Conservation (phyloP, 2,113 vertebrate species). For the Tichodroma muraria region DNA sequence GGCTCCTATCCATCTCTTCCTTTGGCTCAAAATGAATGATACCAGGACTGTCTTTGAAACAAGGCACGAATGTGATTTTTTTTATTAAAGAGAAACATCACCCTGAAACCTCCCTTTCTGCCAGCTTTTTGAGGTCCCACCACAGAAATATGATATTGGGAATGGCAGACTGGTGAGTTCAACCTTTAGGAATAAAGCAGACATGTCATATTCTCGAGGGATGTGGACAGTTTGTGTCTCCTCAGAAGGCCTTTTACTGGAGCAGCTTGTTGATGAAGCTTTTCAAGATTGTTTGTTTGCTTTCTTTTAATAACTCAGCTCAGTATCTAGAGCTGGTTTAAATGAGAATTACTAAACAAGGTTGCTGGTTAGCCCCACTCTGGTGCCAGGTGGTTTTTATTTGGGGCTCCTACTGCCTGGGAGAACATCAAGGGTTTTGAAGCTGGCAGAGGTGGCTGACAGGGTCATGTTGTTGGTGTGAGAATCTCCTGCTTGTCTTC, state of each 20-base stretch:
- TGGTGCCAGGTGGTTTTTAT: not conserved
- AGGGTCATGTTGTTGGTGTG: not conserved
- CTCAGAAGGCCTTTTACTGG: not conserved
- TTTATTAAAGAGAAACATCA: conserved; percentile 67
- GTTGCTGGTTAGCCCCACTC: not conserved
- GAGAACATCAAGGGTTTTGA: not conserved
- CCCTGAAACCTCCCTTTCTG: conserved; percentile 70
- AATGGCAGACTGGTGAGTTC: not conserved
- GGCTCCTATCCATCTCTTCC: conserved; percentile 72
- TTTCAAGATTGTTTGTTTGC: not conserved
- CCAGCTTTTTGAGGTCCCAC: conserved; percentile 54
- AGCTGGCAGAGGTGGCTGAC: not conserved
- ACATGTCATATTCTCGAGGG: not conserved
- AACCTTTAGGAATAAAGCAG: not conserved
- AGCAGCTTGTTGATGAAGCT: not conserved
- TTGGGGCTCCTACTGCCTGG: fast-evolving
- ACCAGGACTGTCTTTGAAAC: conserved; percentile 71
- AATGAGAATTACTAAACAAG: not conserved
- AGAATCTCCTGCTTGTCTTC: not conserved
- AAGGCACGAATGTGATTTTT: conserved; percentile 72
- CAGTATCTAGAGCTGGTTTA: not conserved
- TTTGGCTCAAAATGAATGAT: conserved; percentile 74
- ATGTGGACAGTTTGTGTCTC: not conserved
- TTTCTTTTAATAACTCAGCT: not conserved
- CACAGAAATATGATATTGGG: conserved; percentile 25